Percentiles rank a stretch among this genome's conserved stretches.
phyloP scores from a whole-genome alignment of 92 coral and sea anemone species.

The Porites rus region DNA sequence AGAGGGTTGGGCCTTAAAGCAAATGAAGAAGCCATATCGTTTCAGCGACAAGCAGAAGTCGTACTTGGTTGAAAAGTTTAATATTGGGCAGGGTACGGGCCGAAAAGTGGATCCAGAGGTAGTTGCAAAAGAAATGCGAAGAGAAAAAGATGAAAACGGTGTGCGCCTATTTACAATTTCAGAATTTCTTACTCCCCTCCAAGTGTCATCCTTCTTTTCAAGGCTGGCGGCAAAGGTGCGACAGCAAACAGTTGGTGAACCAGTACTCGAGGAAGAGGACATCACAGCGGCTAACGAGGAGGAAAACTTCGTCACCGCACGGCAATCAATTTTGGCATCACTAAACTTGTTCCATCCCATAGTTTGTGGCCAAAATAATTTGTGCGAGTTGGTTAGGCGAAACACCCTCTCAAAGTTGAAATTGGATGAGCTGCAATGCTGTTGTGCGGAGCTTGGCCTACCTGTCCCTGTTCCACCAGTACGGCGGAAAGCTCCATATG shows the following conservation, averaged over 20 bases:
- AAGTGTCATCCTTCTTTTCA: slow-evolving; percentile 48
- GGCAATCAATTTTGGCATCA: slow-evolving; percentile 33
- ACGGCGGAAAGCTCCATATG: slow-evolving; percentile 29
- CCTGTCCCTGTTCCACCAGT: slow-evolving; percentile 42
- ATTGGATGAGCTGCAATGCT: slow-evolving; percentile 25
- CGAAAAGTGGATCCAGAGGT: slow-evolving; percentile 25
- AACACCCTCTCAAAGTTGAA: slow-evolving; percentile 15
- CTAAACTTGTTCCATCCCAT: slow-evolving; percentile 40
- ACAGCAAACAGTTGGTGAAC: slow-evolving; percentile 28
- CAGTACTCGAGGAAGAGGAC: slow-evolving; percentile 20
- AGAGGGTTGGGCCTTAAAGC: slow-evolving; percentile 20
- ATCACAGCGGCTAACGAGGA: slow-evolving; percentile 41
- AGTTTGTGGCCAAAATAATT: slow-evolving; percentile 31
- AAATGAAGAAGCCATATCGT: slow-evolving; percentile 14
- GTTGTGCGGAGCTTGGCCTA: slow-evolving; percentile 23
- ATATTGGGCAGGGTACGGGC: slow-evolving; percentile 11
- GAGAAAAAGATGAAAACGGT: slow-evolving; percentile 9
- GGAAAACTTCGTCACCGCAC: slow-evolving; percentile 29
- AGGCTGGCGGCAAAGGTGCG: slow-evolving; percentile 55
- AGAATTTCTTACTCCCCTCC: slow-evolving; percentile 36
- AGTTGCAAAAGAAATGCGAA: slow-evolving; percentile 12
- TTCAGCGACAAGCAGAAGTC: slow-evolving; percentile 9
- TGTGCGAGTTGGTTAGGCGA: slow-evolving; percentile 36
- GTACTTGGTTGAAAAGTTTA: slow-evolving; percentile 4
- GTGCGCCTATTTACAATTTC: slow-evolving; percentile 24